Conservation (phyloP, 2,888 invertebrate genomes). For the Alviniconcha strummeri region DNA sequence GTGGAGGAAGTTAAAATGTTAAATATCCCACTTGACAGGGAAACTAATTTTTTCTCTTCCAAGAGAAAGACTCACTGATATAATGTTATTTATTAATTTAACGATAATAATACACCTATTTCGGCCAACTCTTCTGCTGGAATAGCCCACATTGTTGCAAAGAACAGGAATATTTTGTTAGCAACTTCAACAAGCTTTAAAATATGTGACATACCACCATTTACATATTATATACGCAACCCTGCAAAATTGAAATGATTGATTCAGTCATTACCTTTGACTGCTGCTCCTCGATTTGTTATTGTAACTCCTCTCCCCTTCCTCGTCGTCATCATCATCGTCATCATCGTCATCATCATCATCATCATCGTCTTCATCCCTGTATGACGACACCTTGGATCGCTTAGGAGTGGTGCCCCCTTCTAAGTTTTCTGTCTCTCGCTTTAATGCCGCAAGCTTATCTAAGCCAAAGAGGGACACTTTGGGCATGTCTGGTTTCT, state of each 20-base stretch:
- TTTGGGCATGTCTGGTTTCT: conserved; percentile 53
- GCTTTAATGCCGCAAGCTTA: conserved; percentile 72
- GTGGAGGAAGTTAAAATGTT: no score
- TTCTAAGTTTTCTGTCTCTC: conserved; percentile 50
- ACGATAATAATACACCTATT: no score
- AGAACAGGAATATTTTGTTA: no score
- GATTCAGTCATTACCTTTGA: conserved; percentile 27
- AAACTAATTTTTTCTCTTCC: no score
- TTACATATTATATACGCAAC: no score
- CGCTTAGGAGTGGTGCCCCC: conserved; percentile 53
- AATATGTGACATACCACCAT: no score
- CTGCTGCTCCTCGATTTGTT: conserved; percentile 36
- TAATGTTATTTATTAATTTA: no score
- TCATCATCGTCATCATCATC: conserved; percentile 41
- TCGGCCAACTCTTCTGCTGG: no score
- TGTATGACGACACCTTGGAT: conserved; percentile 64
- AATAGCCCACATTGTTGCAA: no score
- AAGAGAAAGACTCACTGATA: no score
- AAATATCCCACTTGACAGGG: no score
- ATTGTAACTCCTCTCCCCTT: conserved; percentile 36
- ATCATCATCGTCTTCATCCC: conserved; percentile 59
- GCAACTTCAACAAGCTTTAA: no score
- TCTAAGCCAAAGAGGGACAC: conserved; percentile 73
- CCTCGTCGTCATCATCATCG: conserved; percentile 37
- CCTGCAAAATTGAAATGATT: background rate